A percentile compares a stretch with the other conserved stretches of the same genome.
phyloP scores from a whole-genome alignment of 1,140 invertebrate species.

The Cotesia glomerata region DNA sequence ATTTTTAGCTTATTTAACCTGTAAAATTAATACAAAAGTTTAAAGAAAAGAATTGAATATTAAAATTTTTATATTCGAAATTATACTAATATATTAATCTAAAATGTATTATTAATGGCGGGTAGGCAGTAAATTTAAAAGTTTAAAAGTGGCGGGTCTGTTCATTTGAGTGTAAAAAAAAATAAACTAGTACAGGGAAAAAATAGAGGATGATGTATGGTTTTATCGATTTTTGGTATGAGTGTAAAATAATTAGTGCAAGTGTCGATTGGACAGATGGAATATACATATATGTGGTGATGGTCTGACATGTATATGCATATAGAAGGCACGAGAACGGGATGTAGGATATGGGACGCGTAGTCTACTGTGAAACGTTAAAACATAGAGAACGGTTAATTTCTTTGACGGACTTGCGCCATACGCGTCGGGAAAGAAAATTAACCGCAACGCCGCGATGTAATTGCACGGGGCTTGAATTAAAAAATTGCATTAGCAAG shows the following conservation, averaged over 20 bases:
- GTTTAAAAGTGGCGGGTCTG: too few species aligned
- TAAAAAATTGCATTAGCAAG: slow-evolving; percentile 33
- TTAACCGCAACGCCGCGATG: slow-evolving; percentile 27
- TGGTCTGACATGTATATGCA: slow-evolving; percentile 1
- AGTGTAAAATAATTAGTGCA: slow-evolving; percentile 20
- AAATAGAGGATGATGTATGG: background rate
- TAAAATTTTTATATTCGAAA: too few species aligned
- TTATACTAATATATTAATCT: too few species aligned
- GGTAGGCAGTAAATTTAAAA: too few species aligned
- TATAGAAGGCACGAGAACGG: background rate
- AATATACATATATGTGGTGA: background rate
- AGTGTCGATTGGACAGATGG: slow-evolving; percentile 19
- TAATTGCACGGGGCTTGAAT: slow-evolving; percentile 29
- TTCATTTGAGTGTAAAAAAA: background rate
- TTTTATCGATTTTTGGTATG: slow-evolving; percentile 22
- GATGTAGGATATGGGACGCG: background rate
- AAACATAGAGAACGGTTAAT: slow-evolving; percentile 18
- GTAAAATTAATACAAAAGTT: too few species aligned
- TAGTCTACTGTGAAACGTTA: background rate
- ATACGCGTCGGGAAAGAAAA: slow-evolving; percentile 19
- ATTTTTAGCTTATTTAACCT: too few species aligned
- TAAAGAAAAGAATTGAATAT: too few species aligned
- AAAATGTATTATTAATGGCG: too few species aligned
- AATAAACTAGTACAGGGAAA: background rate
- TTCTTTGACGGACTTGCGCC: slow-evolving; percentile 26